Evolutionary conservation across 1,140 invertebrate genomes (phyloP), one percentile per base, ranked within the genome.

Genomic region (Polypedilum pembai): DNA sequence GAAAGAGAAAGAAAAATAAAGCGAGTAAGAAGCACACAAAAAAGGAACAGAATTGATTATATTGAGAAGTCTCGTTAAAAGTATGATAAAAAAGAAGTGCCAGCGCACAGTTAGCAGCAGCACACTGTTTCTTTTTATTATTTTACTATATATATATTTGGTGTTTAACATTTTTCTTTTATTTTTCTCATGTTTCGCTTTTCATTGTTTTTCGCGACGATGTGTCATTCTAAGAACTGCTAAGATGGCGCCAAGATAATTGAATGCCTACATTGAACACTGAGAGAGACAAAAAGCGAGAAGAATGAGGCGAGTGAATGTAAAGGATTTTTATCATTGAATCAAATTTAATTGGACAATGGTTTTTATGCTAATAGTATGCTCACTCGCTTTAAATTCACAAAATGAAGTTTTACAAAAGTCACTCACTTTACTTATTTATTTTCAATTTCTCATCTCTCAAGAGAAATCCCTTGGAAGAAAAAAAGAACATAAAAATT

Each of bases 321-420:
- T 56, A 56, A 56, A n/a, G 45, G n/a, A 12, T 56, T 56, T 56
- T 56, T 56, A 56, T 56, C 45, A n/a, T 56, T 56, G 45, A 56
- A 56, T 56, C 45, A 56, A 56, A 56, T 56, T 56, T 56, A 56
- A 56, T 56, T 56, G 45, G 45, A 56, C 45, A 56, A 56, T 56
- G 45, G 45, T 56, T 56, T 33, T 56, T 56, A 56, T 56, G 45
- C 45, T 56, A 56, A 56, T 56, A 56, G n/a, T 56, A 56, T 56
- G n/a, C n/a, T n/a, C n/a, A 56, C n/a, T 56, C 45, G 45, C 12
- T 56, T 56, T 33, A 33, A 33, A 33, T 33, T 33, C 24, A 33
- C 45, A 56, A 56, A 56, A 56, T 56, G 45, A 56, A n/a, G 45
- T 33, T 33, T 33, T 33, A 5, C 24, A 33, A 33, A 33, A 33